Conservation (phyloP, 2,888 invertebrate genomes). For the Drosophila rellima region DNA sequence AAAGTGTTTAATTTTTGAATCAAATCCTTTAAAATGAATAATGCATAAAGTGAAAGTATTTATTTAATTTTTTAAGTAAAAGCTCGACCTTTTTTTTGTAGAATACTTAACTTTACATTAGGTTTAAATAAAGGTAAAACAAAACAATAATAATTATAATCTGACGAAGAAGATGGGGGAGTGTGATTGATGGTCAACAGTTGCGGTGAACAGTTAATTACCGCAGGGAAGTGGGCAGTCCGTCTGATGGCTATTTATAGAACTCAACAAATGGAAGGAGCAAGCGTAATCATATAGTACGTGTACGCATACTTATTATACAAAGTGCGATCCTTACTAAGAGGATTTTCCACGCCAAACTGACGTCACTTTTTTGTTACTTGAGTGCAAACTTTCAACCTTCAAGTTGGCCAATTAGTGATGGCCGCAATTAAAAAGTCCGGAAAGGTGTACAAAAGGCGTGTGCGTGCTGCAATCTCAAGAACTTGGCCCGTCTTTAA, state of each 20-base stretch:
- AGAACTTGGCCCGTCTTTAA: conserved; percentile 49
- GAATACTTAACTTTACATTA: conserved; percentile 1
- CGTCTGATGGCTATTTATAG: conserved; percentile 45
- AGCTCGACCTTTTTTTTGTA: background rate
- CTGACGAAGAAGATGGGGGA: background rate
- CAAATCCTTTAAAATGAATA: conserved; percentile 9
- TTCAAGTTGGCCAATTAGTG: conserved; percentile 60
- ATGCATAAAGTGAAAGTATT: background rate
- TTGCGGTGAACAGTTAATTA: conserved; percentile 62
- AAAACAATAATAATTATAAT: conserved; percentile 30
- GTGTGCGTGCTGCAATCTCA: conserved; percentile 64
- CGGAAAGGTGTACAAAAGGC: conserved; percentile 11
- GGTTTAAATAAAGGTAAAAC: background rate
- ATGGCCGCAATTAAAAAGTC: conserved; percentile 49
- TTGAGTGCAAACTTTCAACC: conserved; percentile 54
- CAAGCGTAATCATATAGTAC: conserved; percentile 11
- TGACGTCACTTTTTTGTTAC: conserved; percentile 50
- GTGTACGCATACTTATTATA: conserved; percentile 1
- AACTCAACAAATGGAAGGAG: conserved; percentile 26
- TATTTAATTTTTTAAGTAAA: background rate
- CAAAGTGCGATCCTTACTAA: conserved; percentile 1
- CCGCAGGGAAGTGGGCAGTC: conserved; percentile 9
- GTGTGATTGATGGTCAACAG: conserved; percentile 65
- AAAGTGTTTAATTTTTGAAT: background rate
- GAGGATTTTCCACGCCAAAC: conserved; percentile 20